phyloP scores from a whole-genome alignment of 2,888 invertebrate genomes.

The Drosophila meridionalis region DNA sequence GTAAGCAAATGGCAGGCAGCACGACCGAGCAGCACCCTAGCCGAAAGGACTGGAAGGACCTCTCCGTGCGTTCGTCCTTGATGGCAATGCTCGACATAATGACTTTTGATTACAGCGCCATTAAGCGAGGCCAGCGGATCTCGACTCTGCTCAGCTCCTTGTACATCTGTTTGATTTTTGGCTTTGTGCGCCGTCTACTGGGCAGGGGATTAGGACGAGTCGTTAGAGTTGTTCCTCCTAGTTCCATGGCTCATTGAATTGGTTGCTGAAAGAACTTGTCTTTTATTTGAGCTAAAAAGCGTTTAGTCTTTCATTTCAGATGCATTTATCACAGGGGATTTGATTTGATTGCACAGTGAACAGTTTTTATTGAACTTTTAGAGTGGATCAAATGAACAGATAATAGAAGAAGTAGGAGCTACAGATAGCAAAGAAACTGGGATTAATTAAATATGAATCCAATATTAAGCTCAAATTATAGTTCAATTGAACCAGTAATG shows the following conservation, averaged over 20 bases:
- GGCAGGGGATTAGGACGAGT: constrained; percentile 6
- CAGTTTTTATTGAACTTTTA: not conserved
- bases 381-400: not conserved
- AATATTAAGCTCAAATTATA: not conserved
- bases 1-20: constrained; percentile 66
- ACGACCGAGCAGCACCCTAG: constrained; percentile 42
- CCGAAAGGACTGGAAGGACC: constrained; percentile 12
- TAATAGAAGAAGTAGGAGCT: not conserved
- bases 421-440: too few relatives aligned
- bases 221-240: constrained; percentile 1
- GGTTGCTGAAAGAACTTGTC: not conserved
- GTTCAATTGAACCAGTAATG: not conserved
- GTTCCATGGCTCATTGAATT: not conserved
- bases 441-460: not conserved
- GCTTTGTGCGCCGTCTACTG: constrained; percentile 18
- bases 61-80: constrained; percentile 64
- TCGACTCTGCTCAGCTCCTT: constrained; percentile 20
- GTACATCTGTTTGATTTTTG: constrained; percentile 76
- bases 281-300: not conserved
- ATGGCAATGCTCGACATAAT: constrained; percentile 72
- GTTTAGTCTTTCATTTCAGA: not conserved
- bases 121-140: constrained; percentile 58
- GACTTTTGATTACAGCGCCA: constrained; percentile 80
- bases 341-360: constrained; percentile 1
- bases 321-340: not conserved